Conservation (phyloP, 2,888 invertebrate species). For the Calameuta filiformis region DNA sequence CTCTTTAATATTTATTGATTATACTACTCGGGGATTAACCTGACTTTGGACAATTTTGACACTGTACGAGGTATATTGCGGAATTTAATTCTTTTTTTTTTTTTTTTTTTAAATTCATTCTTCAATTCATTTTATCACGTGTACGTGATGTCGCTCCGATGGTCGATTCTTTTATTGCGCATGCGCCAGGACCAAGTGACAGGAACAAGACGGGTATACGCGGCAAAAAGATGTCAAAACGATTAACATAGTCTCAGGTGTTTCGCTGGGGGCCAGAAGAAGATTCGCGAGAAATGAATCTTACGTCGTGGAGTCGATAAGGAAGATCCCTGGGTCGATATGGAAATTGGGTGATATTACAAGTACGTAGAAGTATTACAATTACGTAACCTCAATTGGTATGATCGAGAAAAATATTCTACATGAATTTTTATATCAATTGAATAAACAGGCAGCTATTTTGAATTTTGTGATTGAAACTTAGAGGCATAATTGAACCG, state of each 20-base stretch:
- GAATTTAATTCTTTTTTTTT: neutral
- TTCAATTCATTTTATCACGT: neutral
- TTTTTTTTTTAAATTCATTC: no score
- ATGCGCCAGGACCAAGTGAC: neutral
- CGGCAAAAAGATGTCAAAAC: neutral
- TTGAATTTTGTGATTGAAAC: no score
- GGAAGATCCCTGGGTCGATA: neutral
- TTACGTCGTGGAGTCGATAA: neutral
- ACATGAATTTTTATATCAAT: no score
- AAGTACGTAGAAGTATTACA: neutral
- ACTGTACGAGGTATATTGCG: neutral
- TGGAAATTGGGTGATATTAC: neutral
- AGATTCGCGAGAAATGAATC: neutral
- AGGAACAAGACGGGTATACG: neutral
- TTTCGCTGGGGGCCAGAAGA: neutral
- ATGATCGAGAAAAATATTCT: no score
- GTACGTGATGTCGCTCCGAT: neutral
- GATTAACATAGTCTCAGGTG: neutral
- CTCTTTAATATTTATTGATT: neutral
- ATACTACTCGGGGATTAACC: neutral
- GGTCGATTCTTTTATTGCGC: neutral
- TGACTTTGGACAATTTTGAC: neutral
- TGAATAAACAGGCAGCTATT: no score
- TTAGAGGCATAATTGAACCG: no score
- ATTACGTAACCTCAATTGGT: no score